Conservation (phyloP, 2,113 vertebrate genomes). For the Dicrurus megarhynchus region DNA sequence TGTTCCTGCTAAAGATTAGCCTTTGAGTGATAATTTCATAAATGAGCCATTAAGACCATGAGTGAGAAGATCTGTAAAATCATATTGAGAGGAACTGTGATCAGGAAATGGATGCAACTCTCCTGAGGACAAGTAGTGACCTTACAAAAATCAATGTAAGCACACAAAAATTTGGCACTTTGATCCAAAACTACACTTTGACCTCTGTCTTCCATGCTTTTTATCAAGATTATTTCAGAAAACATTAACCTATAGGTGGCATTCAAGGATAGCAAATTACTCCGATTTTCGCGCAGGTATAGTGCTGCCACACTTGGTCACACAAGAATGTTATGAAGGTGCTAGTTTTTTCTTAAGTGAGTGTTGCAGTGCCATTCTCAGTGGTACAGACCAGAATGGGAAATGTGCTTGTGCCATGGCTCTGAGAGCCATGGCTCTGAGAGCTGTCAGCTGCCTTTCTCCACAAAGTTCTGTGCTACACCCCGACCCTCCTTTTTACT, state of each 20-base stretch:
- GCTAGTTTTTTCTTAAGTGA: not conserved
- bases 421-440: not conserved
- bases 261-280: conserved; percentile 58
- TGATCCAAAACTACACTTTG: not conserved
- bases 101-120: not conserved
- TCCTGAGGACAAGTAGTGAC: not conserved
- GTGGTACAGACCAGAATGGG: not conserved
- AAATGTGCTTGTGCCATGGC: accelerated
- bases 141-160: not conserved
- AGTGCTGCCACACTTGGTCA: not conserved
- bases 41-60: not conserved
- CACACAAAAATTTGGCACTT: not conserved
- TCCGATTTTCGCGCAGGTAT: not conserved
- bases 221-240: not conserved
- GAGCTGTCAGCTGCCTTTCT: not conserved
- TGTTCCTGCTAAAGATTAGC: not conserved
- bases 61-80: not conserved
- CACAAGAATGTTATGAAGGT: not conserved
- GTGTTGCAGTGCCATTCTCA: not conserved
- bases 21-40: not conserved
- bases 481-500: not conserved
- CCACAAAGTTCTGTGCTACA: not conserved
- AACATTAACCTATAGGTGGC: conserved; percentile 57
- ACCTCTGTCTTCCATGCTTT: not conserved
- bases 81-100: not conserved